Conservation (phyloP, 2,113 vertebrate genomes). For the Rhinichthys klamathensis region DNA sequence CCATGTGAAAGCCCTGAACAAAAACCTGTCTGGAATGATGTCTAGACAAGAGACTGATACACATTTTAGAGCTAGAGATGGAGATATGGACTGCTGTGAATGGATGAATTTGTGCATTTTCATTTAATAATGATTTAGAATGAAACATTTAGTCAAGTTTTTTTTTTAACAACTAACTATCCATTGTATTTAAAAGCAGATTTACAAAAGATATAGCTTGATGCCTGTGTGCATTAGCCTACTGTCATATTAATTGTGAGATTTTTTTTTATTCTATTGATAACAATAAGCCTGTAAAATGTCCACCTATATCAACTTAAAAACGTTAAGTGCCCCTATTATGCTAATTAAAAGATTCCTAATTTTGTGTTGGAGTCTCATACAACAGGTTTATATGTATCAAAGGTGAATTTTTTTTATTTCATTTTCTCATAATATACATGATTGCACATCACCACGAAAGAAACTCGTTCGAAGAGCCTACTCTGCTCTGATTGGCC, state of each 20-base stretch:
- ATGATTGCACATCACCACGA: no score
- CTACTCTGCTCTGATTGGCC: no score
- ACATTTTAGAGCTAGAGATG: not conserved
- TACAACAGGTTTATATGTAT: no score
- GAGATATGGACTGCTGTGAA: not conserved
- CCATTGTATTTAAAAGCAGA: not conserved
- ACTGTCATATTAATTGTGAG: not conserved
- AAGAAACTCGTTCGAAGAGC: no score
- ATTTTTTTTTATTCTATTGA: not conserved
- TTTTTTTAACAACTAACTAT: not conserved
- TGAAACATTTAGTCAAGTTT: not conserved
- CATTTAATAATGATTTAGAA: not conserved
- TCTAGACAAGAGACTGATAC: slow-evolving; percentile 34
- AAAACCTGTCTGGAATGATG: slow-evolving; percentile 45
- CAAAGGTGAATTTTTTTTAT: no score
- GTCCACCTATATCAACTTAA: no score
- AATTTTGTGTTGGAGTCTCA: no score
- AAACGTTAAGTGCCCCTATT: no score
- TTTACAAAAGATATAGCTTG: not conserved
- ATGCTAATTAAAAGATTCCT: no score
- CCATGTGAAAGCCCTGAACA: slow-evolving; percentile 45
- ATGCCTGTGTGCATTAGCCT: not conserved
- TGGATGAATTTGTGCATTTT: not conserved
- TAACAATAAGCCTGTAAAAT: not conserved
- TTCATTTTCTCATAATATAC: no score